These are phyloP conservation scores for Pseudomyrmex dendroicus DNA, from an alignment of 1,140 invertebrate genomes.

Conservation along the genomic window DNA sequence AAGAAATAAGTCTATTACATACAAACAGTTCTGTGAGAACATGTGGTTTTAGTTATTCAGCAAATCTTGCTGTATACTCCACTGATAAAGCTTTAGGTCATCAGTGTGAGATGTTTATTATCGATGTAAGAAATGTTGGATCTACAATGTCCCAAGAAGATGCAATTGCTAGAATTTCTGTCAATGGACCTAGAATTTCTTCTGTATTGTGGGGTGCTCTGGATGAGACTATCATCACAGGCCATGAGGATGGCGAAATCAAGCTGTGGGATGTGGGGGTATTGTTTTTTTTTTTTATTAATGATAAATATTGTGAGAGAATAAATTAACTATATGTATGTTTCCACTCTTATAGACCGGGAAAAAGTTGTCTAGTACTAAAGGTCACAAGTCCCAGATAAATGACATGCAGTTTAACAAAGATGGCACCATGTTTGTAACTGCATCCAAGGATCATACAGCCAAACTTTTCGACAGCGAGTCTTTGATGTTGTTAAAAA, in stretches of 20 bases:
- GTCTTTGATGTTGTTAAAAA: slow-evolving; percentile 94
- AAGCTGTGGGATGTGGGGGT: slow-evolving; percentile 95
- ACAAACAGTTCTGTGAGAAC: slow-evolving; percentile 96
- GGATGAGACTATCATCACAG: slow-evolving; percentile 96
- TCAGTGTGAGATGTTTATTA: slow-evolving; percentile 95
- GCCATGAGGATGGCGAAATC: slow-evolving; percentile 97
- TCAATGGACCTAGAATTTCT: slow-evolving; percentile 93
- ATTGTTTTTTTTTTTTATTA: background rate
- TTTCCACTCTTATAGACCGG: slow-evolving; percentile 87
- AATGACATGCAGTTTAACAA: slow-evolving; percentile 98
- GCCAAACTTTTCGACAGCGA: slow-evolving; percentile 97
- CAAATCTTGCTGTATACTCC: slow-evolving; percentile 95
- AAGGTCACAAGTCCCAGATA: slow-evolving; percentile 94
- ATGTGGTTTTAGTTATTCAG: slow-evolving; percentile 96
- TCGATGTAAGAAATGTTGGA: slow-evolving; percentile 91
- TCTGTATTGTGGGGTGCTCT: slow-evolving; percentile 96
- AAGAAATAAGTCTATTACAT: slow-evolving; percentile 90
- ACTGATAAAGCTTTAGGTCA: slow-evolving; percentile 97
- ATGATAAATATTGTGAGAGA: slow-evolving; percentile 9
- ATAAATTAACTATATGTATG: background rate
- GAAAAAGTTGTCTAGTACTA: slow-evolving; percentile 90
- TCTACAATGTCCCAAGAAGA: slow-evolving; percentile 85
- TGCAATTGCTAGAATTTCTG: slow-evolving; percentile 88
- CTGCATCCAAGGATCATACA: slow-evolving; percentile 97
- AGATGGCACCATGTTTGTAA: slow-evolving; percentile 98